Percentiles rank a stretch among this genome's conserved stretches.
Evolutionary conservation across 1,140 invertebrate genomes (phyloP).

Genomic region (Galleria mellonella): DNA sequence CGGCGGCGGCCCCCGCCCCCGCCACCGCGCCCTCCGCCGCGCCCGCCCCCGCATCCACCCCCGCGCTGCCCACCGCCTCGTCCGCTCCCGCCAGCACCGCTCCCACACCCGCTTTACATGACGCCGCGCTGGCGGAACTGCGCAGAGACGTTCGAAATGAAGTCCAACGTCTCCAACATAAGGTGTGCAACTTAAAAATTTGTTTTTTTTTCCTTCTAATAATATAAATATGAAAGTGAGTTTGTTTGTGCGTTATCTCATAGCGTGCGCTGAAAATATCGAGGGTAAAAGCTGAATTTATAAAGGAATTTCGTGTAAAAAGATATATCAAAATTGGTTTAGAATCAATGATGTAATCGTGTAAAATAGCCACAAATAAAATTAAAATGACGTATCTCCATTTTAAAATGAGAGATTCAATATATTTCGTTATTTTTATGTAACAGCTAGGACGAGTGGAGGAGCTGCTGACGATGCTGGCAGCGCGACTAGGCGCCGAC

Average conservation of each 20-base stretch:
- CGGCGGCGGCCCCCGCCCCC: constrained; percentile 68
- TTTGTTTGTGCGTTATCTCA: too few relatives aligned
- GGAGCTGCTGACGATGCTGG: constrained; percentile 52
- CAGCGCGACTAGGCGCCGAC: constrained; percentile 50
- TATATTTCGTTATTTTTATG: too few relatives aligned
- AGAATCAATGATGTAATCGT: too few relatives aligned
- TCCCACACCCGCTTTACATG: constrained; percentile 25
- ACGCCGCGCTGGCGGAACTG: constrained; percentile 49
- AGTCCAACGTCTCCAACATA: constrained; percentile 55
- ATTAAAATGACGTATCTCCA: too few relatives aligned
- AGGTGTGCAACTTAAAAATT: constrained; percentile 19
- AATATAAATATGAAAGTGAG: too few relatives aligned
- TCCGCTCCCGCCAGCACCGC: constrained; percentile 46
- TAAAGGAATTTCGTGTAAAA: too few relatives aligned
- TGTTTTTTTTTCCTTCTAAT: too few relatives aligned
- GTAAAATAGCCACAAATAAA: too few relatives aligned
- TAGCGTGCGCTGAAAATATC: too few relatives aligned
- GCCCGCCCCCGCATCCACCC: constrained; percentile 76
- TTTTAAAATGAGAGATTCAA: too few relatives aligned
- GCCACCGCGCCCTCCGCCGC: constrained; percentile 48
- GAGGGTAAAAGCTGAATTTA: too few relatives aligned
- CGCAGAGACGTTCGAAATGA: constrained; percentile 46
- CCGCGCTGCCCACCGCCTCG: constrained; percentile 58
- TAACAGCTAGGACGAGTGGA: constrained; percentile 55
- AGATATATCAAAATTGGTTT: too few relatives aligned